These are phyloP conservation scores for Acromyrmex heyeri DNA, from an alignment of 1,140 invertebrate genomes.

Conservation along the genomic window DNA sequence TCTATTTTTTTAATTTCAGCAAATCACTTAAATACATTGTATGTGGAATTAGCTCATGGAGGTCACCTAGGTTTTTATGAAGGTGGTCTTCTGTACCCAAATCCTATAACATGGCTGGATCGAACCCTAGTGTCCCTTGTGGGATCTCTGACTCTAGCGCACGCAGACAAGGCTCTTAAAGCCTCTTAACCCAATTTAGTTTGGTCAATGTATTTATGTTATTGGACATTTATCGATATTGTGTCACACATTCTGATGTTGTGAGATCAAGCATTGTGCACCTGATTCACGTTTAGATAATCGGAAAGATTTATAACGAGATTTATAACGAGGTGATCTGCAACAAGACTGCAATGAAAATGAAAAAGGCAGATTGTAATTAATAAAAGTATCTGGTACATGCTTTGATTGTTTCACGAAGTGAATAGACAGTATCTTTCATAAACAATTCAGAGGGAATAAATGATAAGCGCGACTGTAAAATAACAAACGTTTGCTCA, in stretches of 20 bases:
- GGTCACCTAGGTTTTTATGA: constrained; percentile 98
- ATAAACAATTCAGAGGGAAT: neutral
- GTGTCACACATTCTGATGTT: constrained; percentile 44
- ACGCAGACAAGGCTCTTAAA: constrained; percentile 85
- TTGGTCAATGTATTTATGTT: constrained; percentile 39
- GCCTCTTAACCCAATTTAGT: constrained; percentile 76
- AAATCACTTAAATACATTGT: constrained; percentile 90
- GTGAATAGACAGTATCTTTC: neutral
- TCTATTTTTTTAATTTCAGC: constrained; percentile 86
- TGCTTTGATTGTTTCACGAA: constrained; percentile 9
- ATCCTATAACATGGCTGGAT: constrained; percentile 96
- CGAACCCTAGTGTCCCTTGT: constrained; percentile 92
- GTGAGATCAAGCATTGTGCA: constrained; percentile 34
- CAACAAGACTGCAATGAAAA: neutral
- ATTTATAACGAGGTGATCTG: neutral
- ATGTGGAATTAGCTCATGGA: constrained; percentile 94
- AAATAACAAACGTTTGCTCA: constrained; percentile 53
- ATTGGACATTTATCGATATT: neutral
- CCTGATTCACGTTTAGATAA: neutral
- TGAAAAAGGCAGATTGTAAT: constrained; percentile 30
- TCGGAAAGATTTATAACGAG: neutral
- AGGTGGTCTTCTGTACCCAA: constrained; percentile 93
- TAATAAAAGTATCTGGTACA: constrained; percentile 25
- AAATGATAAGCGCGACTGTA: constrained; percentile 24
- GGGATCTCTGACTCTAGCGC: constrained; percentile 89